Conservation (phyloP, 2,888 invertebrate species). For the Apotomis turbidana region DNA sequence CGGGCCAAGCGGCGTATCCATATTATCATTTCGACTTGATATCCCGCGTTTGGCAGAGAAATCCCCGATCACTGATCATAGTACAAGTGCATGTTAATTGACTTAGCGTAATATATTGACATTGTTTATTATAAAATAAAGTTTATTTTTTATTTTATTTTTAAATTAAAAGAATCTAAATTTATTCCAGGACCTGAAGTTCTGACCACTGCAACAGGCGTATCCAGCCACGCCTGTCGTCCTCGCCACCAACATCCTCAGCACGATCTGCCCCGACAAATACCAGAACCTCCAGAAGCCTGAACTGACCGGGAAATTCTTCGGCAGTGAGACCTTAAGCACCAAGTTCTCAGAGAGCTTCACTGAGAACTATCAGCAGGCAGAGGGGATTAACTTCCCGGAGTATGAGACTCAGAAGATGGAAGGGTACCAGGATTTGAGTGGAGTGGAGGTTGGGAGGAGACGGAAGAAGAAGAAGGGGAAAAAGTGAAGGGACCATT, state of each 20-base stretch:
- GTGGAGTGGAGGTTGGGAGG: conserved; percentile 66
- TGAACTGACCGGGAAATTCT: conserved; percentile 66
- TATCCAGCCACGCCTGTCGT: conserved; percentile 71
- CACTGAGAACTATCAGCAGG: conserved; percentile 71
- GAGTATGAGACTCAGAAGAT: conserved; percentile 62
- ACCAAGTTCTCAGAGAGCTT: conserved; percentile 70
- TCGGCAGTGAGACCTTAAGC: conserved; percentile 72
- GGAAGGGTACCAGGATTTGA: conserved; percentile 75
- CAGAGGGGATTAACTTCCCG: conserved; percentile 68
- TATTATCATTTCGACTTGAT: too few relatives aligned
- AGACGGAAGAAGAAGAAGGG: conserved; percentile 64
- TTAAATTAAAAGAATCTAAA: too few relatives aligned
- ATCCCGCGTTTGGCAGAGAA: too few relatives aligned
- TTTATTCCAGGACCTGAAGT: conserved; percentile 81
- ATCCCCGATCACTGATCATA: too few relatives aligned
- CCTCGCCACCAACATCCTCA: conserved; percentile 73
- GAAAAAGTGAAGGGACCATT: conserved; percentile 7
- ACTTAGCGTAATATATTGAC: too few relatives aligned
- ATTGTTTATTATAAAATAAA: too few relatives aligned
- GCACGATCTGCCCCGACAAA: conserved; percentile 73
- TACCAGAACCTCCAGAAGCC: conserved; percentile 69
- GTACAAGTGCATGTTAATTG: too few relatives aligned
- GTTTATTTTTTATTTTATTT: too few relatives aligned
- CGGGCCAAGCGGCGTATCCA: too few relatives aligned
- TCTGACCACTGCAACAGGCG: conserved; percentile 83